A percentile compares a stretch with the other conserved stretches of the same genome.
phyloP scores from a whole-genome alignment of 2,113 vertebrate species.

The Phalacrocorax carbo region DNA sequence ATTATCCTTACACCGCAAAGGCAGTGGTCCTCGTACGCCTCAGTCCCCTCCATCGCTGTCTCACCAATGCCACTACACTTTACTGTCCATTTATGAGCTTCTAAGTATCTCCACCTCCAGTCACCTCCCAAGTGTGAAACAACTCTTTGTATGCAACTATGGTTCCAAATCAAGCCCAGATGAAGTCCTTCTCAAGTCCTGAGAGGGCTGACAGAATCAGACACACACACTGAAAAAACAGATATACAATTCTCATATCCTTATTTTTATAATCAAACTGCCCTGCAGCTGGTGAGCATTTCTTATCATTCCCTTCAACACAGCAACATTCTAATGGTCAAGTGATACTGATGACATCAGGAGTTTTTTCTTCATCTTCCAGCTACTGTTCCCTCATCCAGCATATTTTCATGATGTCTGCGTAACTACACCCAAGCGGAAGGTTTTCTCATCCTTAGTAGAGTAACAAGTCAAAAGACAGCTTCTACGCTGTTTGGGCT shows the following conservation, averaged over 20 bases:
- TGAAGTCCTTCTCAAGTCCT: not conserved
- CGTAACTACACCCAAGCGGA: not conserved
- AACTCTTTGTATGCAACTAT: not conserved
- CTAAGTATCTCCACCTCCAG: not conserved
- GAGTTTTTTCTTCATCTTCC: not conserved
- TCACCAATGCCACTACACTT: not conserved
- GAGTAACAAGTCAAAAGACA: not conserved
- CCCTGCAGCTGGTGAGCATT: not conserved
- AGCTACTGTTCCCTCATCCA: not conserved
- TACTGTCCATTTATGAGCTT: too few relatives aligned
- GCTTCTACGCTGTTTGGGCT: not conserved
- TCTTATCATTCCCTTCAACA: not conserved
- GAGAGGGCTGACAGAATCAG: not conserved
- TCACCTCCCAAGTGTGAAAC: too few relatives aligned
- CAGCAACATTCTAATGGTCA: not conserved
- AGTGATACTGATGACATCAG: not conserved
- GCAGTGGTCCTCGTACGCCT: fast-evolving
- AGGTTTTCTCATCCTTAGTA: not conserved
- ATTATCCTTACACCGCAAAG: not conserved
- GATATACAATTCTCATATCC: not conserved
- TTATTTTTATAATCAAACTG: not conserved
- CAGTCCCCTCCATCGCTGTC: not conserved
- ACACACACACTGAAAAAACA: not conserved
- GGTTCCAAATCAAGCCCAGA: not conserved
- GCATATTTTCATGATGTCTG: not conserved